Evolutionary conservation across 2,797 vertebrate genomes (phyloP), one percentile per base, ranked within the genome.

Genomic region (Anolis apletophallus): DNA sequence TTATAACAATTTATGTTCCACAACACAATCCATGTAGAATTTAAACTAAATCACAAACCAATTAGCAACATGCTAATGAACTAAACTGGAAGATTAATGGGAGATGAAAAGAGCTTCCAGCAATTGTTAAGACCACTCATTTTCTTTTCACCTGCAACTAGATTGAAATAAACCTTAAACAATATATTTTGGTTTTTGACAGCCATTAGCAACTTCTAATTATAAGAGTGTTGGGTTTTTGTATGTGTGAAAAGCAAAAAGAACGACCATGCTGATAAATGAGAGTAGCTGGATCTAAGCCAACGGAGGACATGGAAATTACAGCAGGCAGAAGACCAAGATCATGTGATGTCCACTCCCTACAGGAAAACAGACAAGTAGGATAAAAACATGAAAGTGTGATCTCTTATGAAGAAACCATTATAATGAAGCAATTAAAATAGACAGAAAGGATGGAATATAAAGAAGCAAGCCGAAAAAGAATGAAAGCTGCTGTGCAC

Each of bases 41-140:
- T 69, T 69, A 71, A 89, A 92, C 73, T 90, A 93, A 93, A 93
- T 93, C 83, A 88, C 84, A 87, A 69, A 89, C 81, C 77, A 88
- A 88, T 91, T 94, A 91, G 46, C 84, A 94, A 91, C 86, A 80
- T 83, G 64, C 75, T 93, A 94, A 92, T 91, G 9, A 89, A 85
- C 59, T 89, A 92, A 95, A 52, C 17, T 82, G 93, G 78, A 92
- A 91, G 32, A 69, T 92, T 90, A 89, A 90, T 88, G 81, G 81
- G 76, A 88, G 1, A 0, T 29, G 87, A 69, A 89, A 81, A 88
- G 0, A 3, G 91, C 88, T 74, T 90, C 50, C 80, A 88, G 26
- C 57, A 40, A 32, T 86, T 84, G 68, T 23, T 81, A 12, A 0
- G 5, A 87, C 36, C 4, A 61, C 34, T 73, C 75, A 79, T 87